A percentile compares a stretch with the other conserved stretches of the same genome.
Conservation (phyloP, 2,113 vertebrate species). For the Prionailurus viverrinus region DNA sequence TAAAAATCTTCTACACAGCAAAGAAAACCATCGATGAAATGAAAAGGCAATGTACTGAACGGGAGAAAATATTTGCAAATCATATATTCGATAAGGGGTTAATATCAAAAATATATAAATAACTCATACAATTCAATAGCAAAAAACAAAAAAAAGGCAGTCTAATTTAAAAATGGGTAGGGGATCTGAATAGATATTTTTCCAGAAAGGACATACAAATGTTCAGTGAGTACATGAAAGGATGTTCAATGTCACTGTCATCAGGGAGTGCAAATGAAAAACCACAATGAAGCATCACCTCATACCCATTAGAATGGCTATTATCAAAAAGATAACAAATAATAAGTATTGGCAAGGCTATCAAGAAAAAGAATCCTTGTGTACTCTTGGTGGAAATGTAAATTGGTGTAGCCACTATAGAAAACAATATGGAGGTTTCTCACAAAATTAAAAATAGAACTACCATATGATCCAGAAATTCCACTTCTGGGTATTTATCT, state of each 20-base stretch:
- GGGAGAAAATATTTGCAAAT: background rate
- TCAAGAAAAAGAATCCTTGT: background rate
- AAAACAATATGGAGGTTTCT: background rate
- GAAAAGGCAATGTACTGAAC: background rate
- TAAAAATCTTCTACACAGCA: background rate
- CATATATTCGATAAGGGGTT: background rate
- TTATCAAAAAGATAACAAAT: background rate
- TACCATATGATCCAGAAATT: background rate
- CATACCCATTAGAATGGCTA: background rate
- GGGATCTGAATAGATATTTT: background rate
- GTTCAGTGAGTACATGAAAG: background rate
- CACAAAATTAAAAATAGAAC: background rate
- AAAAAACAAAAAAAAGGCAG: background rate
- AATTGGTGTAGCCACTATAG: background rate
- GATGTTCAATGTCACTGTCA: background rate
- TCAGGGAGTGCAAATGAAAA: background rate
- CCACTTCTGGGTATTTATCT: background rate
- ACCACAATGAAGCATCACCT: background rate
- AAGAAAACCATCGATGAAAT: background rate
- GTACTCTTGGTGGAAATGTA: background rate
- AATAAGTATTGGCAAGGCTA: background rate
- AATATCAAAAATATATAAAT: background rate
- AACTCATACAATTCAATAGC: background rate
- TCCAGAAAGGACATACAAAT: background rate
- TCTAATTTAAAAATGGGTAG: background rate